These are phyloP conservation scores for Penaeus monodon DNA, from an alignment of 2,888 invertebrate species.

Conservation along the genomic window DNA sequence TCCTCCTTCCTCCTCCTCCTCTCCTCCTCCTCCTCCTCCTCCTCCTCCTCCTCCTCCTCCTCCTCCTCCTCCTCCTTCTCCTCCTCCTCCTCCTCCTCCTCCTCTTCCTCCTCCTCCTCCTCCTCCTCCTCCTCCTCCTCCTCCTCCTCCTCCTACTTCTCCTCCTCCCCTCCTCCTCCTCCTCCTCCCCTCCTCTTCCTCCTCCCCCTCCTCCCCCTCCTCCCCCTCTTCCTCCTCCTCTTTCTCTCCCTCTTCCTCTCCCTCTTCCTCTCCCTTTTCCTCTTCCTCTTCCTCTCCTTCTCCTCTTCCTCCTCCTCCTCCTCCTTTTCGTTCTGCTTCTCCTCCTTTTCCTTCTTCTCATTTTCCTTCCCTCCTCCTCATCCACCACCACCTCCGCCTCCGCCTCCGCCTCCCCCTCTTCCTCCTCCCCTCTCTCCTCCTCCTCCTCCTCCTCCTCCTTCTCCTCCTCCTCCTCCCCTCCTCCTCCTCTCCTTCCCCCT, in stretches of 20 bases:
- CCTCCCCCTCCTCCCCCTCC: slow-evolving; percentile 1
- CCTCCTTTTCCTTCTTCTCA: not conserved
- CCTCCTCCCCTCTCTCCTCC: too few relatives aligned
- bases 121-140: not conserved
- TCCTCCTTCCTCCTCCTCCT: not conserved
- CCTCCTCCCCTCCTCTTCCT: not conserved
- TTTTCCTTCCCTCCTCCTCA: not conserved
- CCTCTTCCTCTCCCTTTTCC: too few relatives aligned
- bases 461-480: too few relatives aligned
- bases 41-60: not conserved
- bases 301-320: not conserved
- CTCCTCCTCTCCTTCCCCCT: too few relatives aligned
- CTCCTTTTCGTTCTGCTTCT: not conserved
- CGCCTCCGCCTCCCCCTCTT: not conserved
- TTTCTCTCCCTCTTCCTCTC: too few relatives aligned
- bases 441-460: too few relatives aligned
- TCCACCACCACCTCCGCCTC: not conserved
- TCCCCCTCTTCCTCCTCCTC: not conserved
- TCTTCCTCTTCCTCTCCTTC: too few relatives aligned
- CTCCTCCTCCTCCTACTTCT: not conserved
- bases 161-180: not conserved
- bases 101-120: not conserved
- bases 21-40: too few relatives aligned
- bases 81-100: not conserved
- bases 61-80: not conserved